Percentiles rank a stretch among this genome's conserved stretches.
Evolutionary conservation across 1,140 invertebrate species (phyloP).

Genomic region (Mylabris phalerata): DNA sequence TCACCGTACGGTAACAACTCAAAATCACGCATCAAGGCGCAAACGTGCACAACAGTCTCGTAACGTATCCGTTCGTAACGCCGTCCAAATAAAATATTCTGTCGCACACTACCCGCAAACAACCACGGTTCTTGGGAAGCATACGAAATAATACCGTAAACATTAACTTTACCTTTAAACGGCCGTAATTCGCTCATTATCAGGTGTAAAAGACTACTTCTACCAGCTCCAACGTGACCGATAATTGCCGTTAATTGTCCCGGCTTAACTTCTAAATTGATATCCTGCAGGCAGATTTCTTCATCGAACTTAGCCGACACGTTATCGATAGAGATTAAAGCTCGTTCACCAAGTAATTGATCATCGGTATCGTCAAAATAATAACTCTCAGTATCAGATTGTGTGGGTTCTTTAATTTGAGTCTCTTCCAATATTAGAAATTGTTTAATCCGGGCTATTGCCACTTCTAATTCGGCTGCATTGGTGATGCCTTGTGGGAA

Average conservation of each 20-base stretch:
- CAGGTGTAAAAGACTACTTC: slow-evolving; percentile 61
- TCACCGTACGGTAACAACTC: slow-evolving; percentile 61
- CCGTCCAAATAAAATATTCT: slow-evolving; percentile 56
- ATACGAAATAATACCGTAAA: slow-evolving; percentile 66
- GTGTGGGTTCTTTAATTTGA: slow-evolving; percentile 25
- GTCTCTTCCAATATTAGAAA: slow-evolving; percentile 63
- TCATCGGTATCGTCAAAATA: not conserved
- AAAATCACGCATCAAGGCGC: slow-evolving; percentile 59
- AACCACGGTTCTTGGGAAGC: slow-evolving; percentile 71
- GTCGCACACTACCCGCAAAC: slow-evolving; percentile 47
- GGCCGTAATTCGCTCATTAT: slow-evolving; percentile 63
- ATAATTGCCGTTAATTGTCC: slow-evolving; percentile 62
- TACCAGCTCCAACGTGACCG: slow-evolving; percentile 72
- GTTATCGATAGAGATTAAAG: slow-evolving; percentile 22
- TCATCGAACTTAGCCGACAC: slow-evolving; percentile 52
- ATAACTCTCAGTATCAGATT: slow-evolving; percentile 12
- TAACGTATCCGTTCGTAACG: slow-evolving; percentile 46
- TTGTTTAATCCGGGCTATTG: slow-evolving; percentile 56
- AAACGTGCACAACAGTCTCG: slow-evolving; percentile 52
- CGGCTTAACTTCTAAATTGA: slow-evolving; percentile 54
- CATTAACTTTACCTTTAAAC: slow-evolving; percentile 49
- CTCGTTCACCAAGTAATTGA: not conserved
- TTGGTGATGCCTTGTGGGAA: slow-evolving; percentile 54
- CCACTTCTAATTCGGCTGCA: slow-evolving; percentile 51
- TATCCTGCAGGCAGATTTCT: slow-evolving; percentile 50